These are phyloP conservation scores for Hartigia nigra DNA, from an alignment of 2,888 invertebrate species.

Conservation along the genomic window DNA sequence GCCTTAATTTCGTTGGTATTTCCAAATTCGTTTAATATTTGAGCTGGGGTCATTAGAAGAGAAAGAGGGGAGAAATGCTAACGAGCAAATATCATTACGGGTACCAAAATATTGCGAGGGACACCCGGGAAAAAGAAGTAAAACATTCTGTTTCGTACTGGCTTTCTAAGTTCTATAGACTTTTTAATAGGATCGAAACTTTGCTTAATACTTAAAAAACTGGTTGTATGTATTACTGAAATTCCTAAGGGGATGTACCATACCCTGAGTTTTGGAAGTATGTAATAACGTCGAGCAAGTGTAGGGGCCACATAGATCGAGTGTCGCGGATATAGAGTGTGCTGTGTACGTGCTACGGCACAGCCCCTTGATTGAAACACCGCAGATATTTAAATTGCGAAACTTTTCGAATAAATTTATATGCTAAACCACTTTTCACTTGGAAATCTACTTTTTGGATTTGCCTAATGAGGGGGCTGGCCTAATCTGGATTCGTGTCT, in stretches of 20 bases:
- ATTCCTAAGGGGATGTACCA: neutral
- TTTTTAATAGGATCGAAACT: constrained; percentile 34
- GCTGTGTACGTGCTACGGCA: constrained; percentile 14
- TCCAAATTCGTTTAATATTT: constrained; percentile 34
- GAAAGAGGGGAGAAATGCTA: constrained; percentile 26
- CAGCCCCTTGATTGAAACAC: constrained; percentile 53
- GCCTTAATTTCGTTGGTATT: constrained; percentile 21
- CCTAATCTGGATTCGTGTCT: constrained; percentile 22
- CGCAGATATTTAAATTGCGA: constrained; percentile 56
- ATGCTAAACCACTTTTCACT: constrained; percentile 43
- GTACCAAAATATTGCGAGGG: constrained; percentile 38
- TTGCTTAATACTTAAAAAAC: neutral
- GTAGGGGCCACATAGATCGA: neutral
- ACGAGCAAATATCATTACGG: constrained; percentile 44
- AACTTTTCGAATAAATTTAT: constrained; percentile 57
- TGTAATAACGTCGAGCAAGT: neutral
- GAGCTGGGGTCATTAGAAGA: constrained; percentile 33
- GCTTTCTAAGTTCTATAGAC: constrained; percentile 17
- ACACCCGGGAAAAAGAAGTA: neutral
- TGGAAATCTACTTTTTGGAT: constrained; percentile 35
- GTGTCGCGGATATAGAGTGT: neutral
- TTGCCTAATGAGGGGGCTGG: constrained; percentile 45
- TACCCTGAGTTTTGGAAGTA: neutral
- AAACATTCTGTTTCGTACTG: neutral
- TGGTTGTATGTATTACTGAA: neutral